Evolutionary conservation across 2,888 invertebrate genomes (phyloP).

Genomic region (Tridacna crocea): DNA sequence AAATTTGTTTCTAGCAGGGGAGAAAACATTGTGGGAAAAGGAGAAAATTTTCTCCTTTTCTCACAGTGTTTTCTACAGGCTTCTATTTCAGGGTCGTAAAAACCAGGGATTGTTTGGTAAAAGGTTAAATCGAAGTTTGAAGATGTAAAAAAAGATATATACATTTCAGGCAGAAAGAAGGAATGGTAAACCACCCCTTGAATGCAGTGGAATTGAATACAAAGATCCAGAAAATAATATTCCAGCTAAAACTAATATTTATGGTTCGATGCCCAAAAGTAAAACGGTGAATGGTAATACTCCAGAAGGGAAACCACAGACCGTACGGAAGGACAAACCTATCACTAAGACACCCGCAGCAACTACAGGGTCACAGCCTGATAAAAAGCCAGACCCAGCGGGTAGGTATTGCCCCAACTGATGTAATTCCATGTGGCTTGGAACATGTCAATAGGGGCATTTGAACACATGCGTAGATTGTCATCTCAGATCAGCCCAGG

Average conservation of each 20-base stretch:
- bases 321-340: conserved; percentile 42
- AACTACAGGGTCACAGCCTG: conserved; percentile 33
- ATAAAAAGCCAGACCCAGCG: neutral
- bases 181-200: conserved; percentile 51
- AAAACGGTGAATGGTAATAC: conserved; percentile 41
- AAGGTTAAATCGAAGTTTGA: too few species aligned
- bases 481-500: too few species aligned
- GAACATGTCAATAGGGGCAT: too few species aligned
- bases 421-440: too few species aligned
- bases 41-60: too few species aligned
- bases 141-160: too few species aligned
- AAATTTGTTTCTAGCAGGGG: too few species aligned
- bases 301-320: conserved; percentile 12
- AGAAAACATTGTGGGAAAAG: too few species aligned
- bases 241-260: conserved; percentile 40
- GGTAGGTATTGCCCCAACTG: neutral
- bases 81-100: too few species aligned
- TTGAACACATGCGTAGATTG: too few species aligned
- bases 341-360: conserved; percentile 31
- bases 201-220: conserved; percentile 51
- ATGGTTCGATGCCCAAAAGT: conserved; percentile 48
- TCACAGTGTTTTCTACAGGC: too few species aligned
- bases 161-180: conserved; percentile 51
- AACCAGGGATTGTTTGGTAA: too few species aligned
- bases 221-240: conserved; percentile 45